Evolutionary conservation across 2,888 invertebrate genomes (phyloP), one percentile per base, ranked within the genome.

Genomic region (Epinotia ramella): DNA sequence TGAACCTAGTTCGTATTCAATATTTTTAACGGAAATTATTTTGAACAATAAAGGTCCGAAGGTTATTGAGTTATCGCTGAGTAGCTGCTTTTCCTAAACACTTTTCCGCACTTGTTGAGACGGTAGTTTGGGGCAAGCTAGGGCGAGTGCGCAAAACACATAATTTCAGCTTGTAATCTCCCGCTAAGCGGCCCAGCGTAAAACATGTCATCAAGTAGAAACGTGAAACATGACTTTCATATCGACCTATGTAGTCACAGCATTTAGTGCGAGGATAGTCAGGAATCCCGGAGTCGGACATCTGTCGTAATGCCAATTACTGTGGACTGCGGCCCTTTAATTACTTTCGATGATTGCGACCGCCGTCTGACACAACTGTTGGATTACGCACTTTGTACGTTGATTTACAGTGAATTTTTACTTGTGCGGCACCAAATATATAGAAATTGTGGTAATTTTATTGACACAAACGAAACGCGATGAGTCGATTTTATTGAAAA

Each of bases 241-340:
- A 53, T n/a, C 6, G 53, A n/a, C 53, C 53, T 46, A 44, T 69
- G 46, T 16, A 59, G 44, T 60, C 60, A 60, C 46, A 24, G 28
- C 69, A 12, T 60, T 28, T 69, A 12, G 69, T 9, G 12, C 2
- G 24, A 1, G 46, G 28, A 2, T 24, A 9, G 59, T 18, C n/a
- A 53, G 28, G 44, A 69, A 18, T 69, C 57, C 46, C 60, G 24
- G 59, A 57, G 46, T 60, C 28, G 60, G 62, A 66, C 66, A 73
- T 67, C 60, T 44, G 28, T 24, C 40, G 69, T 70, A 59, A 70
- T 70, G 59, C 74, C 73, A 74, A 74, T 74, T 74, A 59, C 49
- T 28, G 56, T 24, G 70, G 60, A 70, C 65, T 53, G 49, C 64
- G 24, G 60, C 44, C 46, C 16, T 70, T 70, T 75, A 75, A 75